These are phyloP conservation scores for Lordiphosa andalusiaca DNA, from an alignment of 2,888 invertebrate species.

Conservation along the genomic window DNA sequence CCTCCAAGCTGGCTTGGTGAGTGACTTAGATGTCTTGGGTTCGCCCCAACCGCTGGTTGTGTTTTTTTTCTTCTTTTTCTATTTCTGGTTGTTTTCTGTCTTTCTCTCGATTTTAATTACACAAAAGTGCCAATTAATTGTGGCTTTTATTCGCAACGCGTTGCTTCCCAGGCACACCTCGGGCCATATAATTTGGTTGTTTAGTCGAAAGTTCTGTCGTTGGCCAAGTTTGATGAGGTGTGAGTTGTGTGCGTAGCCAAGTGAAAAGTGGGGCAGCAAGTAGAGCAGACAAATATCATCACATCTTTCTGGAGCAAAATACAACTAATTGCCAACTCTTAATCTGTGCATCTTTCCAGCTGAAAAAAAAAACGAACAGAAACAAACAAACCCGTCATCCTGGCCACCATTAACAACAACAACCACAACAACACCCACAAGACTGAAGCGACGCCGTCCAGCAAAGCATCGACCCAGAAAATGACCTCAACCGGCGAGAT, in stretches of 20 bases:
- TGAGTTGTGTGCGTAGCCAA: constrained; percentile 37
- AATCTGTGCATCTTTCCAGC: constrained; percentile 9
- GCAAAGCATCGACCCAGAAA: constrained; percentile 62
- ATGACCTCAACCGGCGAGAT: constrained; percentile 90
- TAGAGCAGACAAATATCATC: constrained; percentile 44
- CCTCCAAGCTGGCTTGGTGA: constrained; percentile 20
- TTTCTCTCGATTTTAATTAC: constrained; percentile 65
- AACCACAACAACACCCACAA: constrained; percentile 24
- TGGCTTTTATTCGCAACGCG: constrained; percentile 34
- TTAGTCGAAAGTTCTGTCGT: constrained; percentile 21
- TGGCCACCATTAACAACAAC: constrained; percentile 40
- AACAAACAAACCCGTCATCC: constrained; percentile 41
- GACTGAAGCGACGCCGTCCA: constrained; percentile 42
- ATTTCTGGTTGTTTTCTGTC: constrained; percentile 39
- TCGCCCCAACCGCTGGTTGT: neutral
- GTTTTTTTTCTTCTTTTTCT: neutral
- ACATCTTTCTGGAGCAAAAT: constrained; percentile 14
- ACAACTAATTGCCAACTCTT: constrained; percentile 7
- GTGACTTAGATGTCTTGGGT: constrained; percentile 19
- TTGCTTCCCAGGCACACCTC: constrained; percentile 24
- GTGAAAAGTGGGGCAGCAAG: constrained; percentile 49
- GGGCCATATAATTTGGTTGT: constrained; percentile 15
- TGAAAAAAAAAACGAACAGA: no score
- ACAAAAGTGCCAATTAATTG: constrained; percentile 69
- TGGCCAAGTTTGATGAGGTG: constrained; percentile 30